Percentiles rank a stretch among this genome's conserved stretches.
Evolutionary conservation across 2,888 invertebrate species (phyloP).

Genomic region (Protodeltote pygarga): DNA sequence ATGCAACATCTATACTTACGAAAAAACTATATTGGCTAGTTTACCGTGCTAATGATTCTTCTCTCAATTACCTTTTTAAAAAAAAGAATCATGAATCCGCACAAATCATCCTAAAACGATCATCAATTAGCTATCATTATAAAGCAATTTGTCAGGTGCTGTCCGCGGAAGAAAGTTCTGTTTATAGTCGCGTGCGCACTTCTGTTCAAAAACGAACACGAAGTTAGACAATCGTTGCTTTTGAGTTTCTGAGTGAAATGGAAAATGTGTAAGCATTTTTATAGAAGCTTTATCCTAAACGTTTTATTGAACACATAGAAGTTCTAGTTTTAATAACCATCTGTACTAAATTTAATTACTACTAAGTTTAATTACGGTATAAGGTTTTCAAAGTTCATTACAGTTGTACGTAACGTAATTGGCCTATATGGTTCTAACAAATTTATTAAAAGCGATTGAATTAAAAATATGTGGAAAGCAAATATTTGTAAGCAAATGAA

Average conservation of each 20-base stretch:
- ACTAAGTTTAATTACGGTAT: too few relatives aligned
- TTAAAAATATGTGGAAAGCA: too few relatives aligned
- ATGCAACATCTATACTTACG: constrained; percentile 17
- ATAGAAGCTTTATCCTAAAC: constrained; percentile 34
- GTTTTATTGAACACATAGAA: constrained; percentile 40
- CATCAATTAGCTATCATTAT: constrained; percentile 73
- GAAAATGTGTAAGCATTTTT: constrained; percentile 56
- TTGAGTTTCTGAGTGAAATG: constrained; percentile 70
- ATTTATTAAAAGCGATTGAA: constrained; percentile 15
- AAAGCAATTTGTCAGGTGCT: constrained; percentile 73
- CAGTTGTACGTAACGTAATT: constrained; percentile 12
- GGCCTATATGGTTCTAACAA: constrained; percentile 6
- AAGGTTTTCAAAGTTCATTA: constrained; percentile 13
- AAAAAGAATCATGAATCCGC: constrained; percentile 48
- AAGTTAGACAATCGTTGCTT: constrained; percentile 53
- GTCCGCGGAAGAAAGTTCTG: constrained; percentile 63
- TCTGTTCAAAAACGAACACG: constrained; percentile 55
- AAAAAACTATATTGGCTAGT: constrained; percentile 21
- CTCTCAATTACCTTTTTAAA: constrained; percentile 19
- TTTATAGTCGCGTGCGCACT: constrained; percentile 62
- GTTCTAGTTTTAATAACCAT: constrained; percentile 37
- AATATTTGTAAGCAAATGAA: too few relatives aligned
- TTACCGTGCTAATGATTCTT: constrained; percentile 31
- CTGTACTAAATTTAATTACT: too few relatives aligned
- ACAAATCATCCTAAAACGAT: constrained; percentile 61